Percentiles rank a stretch among this genome's conserved stretches.
Evolutionary conservation across 2,888 invertebrate genomes (phyloP).

Genomic region (Helicoverpa assulta): DNA sequence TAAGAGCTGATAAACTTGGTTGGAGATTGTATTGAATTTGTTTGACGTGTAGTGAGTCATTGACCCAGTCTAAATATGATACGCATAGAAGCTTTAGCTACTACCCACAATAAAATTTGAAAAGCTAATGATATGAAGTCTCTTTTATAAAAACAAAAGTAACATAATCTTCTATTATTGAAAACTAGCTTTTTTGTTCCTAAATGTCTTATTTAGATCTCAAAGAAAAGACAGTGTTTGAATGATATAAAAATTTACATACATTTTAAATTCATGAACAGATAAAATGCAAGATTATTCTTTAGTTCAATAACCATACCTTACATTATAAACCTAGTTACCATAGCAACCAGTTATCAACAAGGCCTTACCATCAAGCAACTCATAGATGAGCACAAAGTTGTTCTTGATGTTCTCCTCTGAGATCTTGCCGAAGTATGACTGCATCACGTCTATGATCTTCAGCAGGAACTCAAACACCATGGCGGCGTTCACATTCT

Average conservation of each 20-base stretch:
- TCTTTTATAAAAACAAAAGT: no score
- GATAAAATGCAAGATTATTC: no score
- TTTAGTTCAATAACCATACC: no score
- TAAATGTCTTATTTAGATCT: no score
- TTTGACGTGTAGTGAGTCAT: neutral
- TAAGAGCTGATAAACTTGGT: neutral
- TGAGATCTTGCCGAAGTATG: slow-evolving; percentile 99
- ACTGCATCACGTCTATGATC: slow-evolving; percentile 99
- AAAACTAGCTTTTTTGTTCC: no score
- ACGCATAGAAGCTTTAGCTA: no score
- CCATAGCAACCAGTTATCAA: neutral
- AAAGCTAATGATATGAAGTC: no score
- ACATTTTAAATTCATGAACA: no score
- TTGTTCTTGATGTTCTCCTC: slow-evolving; percentile 99
- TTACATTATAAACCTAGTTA: neutral
- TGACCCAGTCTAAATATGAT: neutral
- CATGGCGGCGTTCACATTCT: slow-evolving; percentile 99
- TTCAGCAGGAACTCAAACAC: slow-evolving; percentile 99
- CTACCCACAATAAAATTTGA: no score
- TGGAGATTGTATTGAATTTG: neutral
- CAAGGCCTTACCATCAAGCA: slow-evolving; percentile 95
- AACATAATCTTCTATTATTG: no score
- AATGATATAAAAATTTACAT: no score
- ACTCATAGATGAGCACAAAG: slow-evolving; percentile 99
- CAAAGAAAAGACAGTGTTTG: no score